phyloP scores from a whole-genome alignment of 2,888 invertebrate genomes.

The Melanotus villosus region DNA sequence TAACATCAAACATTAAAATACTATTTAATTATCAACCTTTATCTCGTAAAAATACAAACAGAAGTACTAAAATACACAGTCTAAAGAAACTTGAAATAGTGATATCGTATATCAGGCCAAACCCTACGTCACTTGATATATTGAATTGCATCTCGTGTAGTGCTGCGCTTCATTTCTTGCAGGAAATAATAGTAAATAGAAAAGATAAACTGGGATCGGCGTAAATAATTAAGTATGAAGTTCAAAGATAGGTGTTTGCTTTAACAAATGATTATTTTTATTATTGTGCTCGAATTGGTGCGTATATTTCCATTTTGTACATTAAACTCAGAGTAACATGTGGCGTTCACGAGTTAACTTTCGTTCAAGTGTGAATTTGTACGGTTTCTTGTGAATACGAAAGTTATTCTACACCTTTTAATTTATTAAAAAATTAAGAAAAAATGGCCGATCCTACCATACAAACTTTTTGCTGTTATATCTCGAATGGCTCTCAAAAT shows the following conservation, averaged over 20 bases:
- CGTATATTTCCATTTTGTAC: background rate
- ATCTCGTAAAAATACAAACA: conserved; percentile 12
- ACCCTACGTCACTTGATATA: conserved; percentile 30
- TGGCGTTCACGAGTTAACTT: background rate
- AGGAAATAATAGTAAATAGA: conserved; percentile 12
- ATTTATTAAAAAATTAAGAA: background rate
- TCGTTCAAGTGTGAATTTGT: background rate
- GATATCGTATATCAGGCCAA: conserved; percentile 29
- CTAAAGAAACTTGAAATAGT: conserved; percentile 31
- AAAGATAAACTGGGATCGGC: background rate
- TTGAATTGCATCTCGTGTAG: conserved; percentile 33
- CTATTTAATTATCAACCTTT: conserved; percentile 17
- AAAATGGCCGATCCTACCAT: conserved; percentile 87
- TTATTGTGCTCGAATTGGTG: too few relatives aligned
- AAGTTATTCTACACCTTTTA: background rate
- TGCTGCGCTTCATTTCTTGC: conserved; percentile 8
- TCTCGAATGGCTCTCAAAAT: conserved; percentile 75
- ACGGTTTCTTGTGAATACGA: conserved; percentile 2
- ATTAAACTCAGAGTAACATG: background rate
- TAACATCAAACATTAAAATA: background rate
- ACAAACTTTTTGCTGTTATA: conserved; percentile 85
- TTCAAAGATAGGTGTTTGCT: background rate
- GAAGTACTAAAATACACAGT: conserved; percentile 25
- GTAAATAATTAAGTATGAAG: conserved; percentile 23
- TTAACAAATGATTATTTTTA: too few relatives aligned